Evolutionary conservation across 2,113 vertebrate species (phyloP).

Genomic region (Phaethon lepturus): DNA sequence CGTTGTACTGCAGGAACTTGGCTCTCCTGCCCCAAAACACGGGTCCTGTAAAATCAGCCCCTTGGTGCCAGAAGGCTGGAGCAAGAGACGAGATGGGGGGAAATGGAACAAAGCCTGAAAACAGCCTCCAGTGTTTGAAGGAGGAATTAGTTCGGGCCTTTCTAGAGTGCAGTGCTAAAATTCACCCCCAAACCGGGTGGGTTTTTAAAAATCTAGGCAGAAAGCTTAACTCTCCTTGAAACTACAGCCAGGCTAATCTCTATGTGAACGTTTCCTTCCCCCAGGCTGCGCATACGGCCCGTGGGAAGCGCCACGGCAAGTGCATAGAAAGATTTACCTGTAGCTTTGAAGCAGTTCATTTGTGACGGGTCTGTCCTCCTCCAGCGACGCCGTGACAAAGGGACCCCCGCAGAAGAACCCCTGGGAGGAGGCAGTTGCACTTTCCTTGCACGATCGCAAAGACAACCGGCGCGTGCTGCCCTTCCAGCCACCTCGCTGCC

Average conservation of each 20-base stretch:
- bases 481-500: neutral
- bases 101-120: neutral
- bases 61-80: neutral
- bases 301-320: neutral
- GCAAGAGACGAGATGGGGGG: neutral
- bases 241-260: neutral
- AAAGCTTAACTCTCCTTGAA: neutral
- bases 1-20: neutral
- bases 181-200: too few species aligned
- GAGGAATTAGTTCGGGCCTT: neutral
- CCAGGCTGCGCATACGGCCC: neutral
- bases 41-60: neutral
- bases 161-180: neutral
- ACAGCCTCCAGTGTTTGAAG: neutral
- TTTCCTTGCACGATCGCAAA: neutral
- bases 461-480: neutral
- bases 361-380: neutral
- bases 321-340: neutral
- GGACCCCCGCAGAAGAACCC: neutral
- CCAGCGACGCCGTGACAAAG: neutral
- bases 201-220: neutral
- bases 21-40: neutral
- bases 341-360: neutral
- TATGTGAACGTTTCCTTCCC: neutral
- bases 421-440: too few species aligned